These are phyloP conservation scores for Entomyzon cyanotis DNA, from an alignment of 2,113 vertebrate genomes.

Conservation along the genomic window DNA sequence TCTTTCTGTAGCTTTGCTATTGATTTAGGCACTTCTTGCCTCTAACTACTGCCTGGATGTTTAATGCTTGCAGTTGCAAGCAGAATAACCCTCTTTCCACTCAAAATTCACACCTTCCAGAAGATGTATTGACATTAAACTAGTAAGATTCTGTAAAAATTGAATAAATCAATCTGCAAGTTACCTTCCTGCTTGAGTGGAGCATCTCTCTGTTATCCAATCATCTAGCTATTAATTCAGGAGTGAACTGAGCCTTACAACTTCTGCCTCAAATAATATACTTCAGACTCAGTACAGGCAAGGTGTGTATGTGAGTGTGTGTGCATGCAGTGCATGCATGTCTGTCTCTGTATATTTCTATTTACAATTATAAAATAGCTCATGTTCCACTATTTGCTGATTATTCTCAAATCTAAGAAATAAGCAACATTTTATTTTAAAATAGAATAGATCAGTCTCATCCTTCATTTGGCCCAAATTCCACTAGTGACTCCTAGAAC, in stretches of 20 bases:
- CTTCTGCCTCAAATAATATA: not conserved
- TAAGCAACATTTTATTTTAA: not conserved
- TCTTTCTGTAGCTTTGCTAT: not conserved
- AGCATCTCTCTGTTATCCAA: not conserved
- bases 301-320: not conserved
- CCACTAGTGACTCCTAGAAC: not conserved
- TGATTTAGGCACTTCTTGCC: not conserved
- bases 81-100: not conserved
- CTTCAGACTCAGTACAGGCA: not conserved
- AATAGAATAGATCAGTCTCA: not conserved
- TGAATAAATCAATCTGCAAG: not conserved
- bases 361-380: not conserved
- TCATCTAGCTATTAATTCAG: not conserved
- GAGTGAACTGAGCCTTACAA: not conserved
- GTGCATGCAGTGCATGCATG: rapidly evolving
- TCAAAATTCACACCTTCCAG: not conserved
- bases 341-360: not conserved
- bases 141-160: not conserved
- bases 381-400: not conserved
- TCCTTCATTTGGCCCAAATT: not conserved
- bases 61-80: not conserved
- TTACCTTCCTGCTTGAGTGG: not conserved
- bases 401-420: not conserved
- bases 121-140: not conserved
- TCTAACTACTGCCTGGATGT: not conserved